These are phyloP conservation scores for Acanthopleura granulata DNA, from an alignment of 2,888 invertebrate species.

Conservation along the genomic window DNA sequence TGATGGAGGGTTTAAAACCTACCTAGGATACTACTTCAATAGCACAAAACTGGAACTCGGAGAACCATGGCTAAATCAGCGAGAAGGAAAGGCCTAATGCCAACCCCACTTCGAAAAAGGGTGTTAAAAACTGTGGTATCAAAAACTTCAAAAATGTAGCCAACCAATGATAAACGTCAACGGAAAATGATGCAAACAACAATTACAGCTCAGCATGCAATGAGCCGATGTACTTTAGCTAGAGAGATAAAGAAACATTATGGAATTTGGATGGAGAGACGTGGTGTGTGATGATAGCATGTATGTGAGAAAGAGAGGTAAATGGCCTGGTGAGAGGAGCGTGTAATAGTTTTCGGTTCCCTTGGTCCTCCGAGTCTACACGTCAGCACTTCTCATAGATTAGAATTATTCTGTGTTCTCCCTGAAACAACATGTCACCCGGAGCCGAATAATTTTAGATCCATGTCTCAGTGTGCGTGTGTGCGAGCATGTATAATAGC, in stretches of 20 bases:
- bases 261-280: too few species aligned
- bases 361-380: slow-evolving; percentile 9
- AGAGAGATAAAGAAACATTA: not conserved
- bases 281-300: too few species aligned
- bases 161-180: slow-evolving; percentile 3
- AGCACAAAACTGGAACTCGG: not conserved
- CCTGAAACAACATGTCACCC: not conserved
- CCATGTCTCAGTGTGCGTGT: slow-evolving; percentile 1
- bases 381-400: slow-evolving; percentile 7
- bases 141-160: not conserved
- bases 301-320: too few species aligned
- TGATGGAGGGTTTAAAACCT: slow-evolving; percentile 7
- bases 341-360: too few species aligned
- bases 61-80: not conserved
- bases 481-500: not conserved
- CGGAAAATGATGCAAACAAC: slow-evolving; percentile 3
- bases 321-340: too few species aligned
- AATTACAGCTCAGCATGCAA: slow-evolving; percentile 5
- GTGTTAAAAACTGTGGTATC: not conserved
- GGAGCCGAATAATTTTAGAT: slow-evolving; percentile 1
- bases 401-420: not conserved
- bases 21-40: slow-evolving; percentile 16
- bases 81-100: slow-evolving; percentile 13
- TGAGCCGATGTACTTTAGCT: slow-evolving; percentile 1
- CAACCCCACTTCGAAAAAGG: not conserved